Conservation (phyloP, 2,888 invertebrate genomes). For the Hirtodrosophila trivittata region DNA sequence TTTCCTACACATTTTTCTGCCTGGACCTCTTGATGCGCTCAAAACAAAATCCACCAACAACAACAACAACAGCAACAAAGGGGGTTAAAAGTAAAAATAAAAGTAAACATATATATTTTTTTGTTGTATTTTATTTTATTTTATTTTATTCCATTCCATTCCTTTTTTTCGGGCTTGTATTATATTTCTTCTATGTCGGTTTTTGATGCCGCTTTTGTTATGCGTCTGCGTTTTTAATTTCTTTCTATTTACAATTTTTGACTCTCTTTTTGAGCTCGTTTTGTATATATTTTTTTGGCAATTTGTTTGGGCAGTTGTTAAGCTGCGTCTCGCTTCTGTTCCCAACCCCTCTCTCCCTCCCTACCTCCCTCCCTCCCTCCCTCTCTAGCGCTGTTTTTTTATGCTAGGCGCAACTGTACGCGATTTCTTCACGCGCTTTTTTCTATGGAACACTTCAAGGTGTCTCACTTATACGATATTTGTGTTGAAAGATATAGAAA, state of each 20-base stretch:
- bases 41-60: no score
- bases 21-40: no score
- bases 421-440: conserved; percentile 13
- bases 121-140: conserved; percentile 18
- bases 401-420: conserved; percentile 31
- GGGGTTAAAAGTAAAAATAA: conserved; percentile 28
- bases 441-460: conserved; percentile 8
- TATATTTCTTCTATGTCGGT: conserved; percentile 36
- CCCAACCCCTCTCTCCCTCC: not conserved
- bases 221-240: conserved; percentile 24
- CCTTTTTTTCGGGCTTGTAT: conserved; percentile 2
- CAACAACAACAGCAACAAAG: conserved; percentile 10
- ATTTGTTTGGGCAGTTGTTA: conserved; percentile 34
- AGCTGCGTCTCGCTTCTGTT: conserved; percentile 1
- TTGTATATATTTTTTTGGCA: conserved; percentile 2
- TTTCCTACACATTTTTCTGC: no score
- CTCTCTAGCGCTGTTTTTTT: not conserved
- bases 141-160: conserved; percentile 18
- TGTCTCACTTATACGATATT: not conserved
- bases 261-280: conserved; percentile 5
- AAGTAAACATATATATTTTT: conserved; percentile 28
- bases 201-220: conserved; percentile 16
- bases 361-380: not conserved
- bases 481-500: not conserved
- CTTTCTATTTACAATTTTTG: conserved; percentile 15